Conservation (phyloP, 1,140 invertebrate species). For the Caenorhabditis inopinata region DNA sequence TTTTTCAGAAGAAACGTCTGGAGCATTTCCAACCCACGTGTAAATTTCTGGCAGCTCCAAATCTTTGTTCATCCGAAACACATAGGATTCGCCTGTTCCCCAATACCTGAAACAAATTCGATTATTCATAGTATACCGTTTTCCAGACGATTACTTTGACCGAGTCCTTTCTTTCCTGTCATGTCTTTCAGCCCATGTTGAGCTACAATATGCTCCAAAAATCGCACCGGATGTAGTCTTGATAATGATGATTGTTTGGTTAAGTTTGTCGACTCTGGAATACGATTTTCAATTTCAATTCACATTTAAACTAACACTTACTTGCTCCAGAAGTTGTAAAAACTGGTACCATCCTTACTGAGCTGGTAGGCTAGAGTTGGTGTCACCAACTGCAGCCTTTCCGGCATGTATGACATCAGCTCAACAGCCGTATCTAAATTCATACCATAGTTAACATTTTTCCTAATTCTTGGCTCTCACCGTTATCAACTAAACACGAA, state of each 20-base stretch:
- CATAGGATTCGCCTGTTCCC: slow-evolving; percentile 54
- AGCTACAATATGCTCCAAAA: slow-evolving; percentile 63
- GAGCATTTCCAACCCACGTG: slow-evolving; percentile 55
- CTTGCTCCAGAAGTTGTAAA: slow-evolving; percentile 62
- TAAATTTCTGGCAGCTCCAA: slow-evolving; percentile 59
- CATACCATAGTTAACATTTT: slow-evolving; percentile 49
- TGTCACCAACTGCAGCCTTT: slow-evolving; percentile 61
- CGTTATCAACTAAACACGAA: slow-evolving; percentile 34
- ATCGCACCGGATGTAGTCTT: slow-evolving; percentile 54
- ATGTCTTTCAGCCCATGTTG: slow-evolving; percentile 56
- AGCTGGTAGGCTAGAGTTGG: slow-evolving; percentile 57
- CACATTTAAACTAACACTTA: background rate
- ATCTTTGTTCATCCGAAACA: slow-evolving; percentile 46
- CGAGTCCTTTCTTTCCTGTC: slow-evolving; percentile 48
- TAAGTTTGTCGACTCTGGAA: slow-evolving; percentile 63
- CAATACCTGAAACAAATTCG: slow-evolving; percentile 46
- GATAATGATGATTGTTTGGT: slow-evolving; percentile 62
- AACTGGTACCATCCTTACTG: slow-evolving; percentile 61
- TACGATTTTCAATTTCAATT: background rate
- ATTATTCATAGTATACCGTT: too few relatives aligned
- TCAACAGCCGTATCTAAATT: slow-evolving; percentile 57
- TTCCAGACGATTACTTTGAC: slow-evolving; percentile 49
- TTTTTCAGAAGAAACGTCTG: slow-evolving; percentile 37
- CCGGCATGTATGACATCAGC: slow-evolving; percentile 57
- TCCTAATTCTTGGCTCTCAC: background rate